Conservation (phyloP, 2,888 invertebrate species). For the Ochlodes sylvanus region DNA sequence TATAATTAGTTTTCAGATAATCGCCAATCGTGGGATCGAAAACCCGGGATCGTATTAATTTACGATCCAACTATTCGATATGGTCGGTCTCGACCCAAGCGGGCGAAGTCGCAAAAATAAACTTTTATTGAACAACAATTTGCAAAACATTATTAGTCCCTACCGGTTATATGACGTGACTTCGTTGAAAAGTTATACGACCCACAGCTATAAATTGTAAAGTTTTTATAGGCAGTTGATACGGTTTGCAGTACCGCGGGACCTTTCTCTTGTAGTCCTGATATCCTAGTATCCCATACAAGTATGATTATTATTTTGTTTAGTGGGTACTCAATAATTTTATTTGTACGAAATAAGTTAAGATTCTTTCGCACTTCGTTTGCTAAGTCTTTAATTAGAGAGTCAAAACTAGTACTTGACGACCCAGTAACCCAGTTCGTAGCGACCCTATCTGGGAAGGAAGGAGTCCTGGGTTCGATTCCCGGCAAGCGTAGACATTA, state of each 20-base stretch:
- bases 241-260: background rate
- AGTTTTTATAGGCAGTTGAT: background rate
- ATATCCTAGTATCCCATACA: too few relatives aligned
- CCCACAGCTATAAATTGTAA: background rate
- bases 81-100: background rate
- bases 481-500: too few relatives aligned
- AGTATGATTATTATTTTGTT: too few relatives aligned
- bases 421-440: too few relatives aligned
- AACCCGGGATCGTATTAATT: background rate
- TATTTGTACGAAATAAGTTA: too few relatives aligned
- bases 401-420: too few relatives aligned
- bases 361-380: too few relatives aligned
- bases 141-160: background rate
- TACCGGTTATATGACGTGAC: too few relatives aligned
- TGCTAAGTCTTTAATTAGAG: too few relatives aligned
- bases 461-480: too few relatives aligned
- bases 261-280: background rate
- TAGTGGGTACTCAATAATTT: too few relatives aligned
- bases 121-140: background rate
- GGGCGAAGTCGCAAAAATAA: background rate
- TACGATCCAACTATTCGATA: background rate
- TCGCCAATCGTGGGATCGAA: background rate
- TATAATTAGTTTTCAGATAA: background rate
- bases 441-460: too few relatives aligned
- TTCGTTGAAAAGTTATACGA: background rate